Conservation (phyloP, 2,797 vertebrate genomes). For the Pterois miles region DNA sequence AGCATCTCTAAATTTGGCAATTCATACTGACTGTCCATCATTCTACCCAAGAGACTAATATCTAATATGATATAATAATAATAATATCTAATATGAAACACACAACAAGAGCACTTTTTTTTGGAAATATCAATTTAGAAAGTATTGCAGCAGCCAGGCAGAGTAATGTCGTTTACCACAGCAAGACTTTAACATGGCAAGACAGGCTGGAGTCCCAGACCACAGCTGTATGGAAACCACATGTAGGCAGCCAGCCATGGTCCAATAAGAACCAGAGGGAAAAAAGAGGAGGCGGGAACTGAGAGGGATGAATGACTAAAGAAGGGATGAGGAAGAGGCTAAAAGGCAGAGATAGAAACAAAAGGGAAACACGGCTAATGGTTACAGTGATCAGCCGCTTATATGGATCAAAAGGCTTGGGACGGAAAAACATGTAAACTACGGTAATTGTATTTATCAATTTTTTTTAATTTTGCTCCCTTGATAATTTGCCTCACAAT, state of each 20-base stretch:
- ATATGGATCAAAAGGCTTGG: too few relatives aligned
- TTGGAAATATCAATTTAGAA: constrained; percentile 43
- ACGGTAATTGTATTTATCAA: too few relatives aligned
- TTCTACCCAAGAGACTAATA: constrained; percentile 26
- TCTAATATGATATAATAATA: constrained; percentile 50
- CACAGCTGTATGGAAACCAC: constrained; percentile 33
- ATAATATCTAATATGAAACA: constrained; percentile 49
- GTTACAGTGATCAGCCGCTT: too few relatives aligned
- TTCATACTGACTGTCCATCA: constrained; percentile 46
- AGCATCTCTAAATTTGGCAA: constrained; percentile 47
- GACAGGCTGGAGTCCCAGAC: neutral
- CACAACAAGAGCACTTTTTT: constrained; percentile 27
- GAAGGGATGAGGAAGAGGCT: neutral
- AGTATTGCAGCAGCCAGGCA: constrained; percentile 31
- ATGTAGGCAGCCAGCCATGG: constrained; percentile 9
- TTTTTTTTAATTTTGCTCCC: too few relatives aligned
- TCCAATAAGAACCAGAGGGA: constrained; percentile 4
- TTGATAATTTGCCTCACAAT: too few relatives aligned
- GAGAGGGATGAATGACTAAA: constrained; percentile 5
- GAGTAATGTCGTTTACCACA: constrained; percentile 9
- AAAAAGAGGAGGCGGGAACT: neutral
- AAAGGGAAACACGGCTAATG: neutral
- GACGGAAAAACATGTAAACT: too few relatives aligned
- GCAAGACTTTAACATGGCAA: constrained; percentile 14
- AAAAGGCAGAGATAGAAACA: neutral